These are phyloP conservation scores for Passer domesticus DNA, from an alignment of 2,113 vertebrate genomes.

Conservation along the genomic window DNA sequence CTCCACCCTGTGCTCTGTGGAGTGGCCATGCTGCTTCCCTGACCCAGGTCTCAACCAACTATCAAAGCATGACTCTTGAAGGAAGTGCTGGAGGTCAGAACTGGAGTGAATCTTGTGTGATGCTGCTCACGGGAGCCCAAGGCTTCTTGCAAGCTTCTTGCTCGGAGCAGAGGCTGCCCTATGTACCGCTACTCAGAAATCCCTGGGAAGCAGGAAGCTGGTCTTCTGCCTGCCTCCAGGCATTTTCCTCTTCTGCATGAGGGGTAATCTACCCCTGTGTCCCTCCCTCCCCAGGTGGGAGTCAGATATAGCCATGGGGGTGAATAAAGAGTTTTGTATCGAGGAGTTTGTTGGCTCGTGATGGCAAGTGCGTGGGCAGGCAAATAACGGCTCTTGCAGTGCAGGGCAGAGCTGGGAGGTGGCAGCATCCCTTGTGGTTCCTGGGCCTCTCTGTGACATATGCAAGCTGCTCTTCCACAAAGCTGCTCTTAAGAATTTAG, in stretches of 20 bases:
- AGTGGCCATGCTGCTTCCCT: not conserved
- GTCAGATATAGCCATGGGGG: not conserved
- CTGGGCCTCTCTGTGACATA: not conserved
- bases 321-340: not conserved
- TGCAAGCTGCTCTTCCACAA: not conserved
- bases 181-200: not conserved
- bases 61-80: not conserved
- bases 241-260: not conserved
- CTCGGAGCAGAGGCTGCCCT: not conserved
- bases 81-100: not conserved
- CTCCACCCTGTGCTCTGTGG: not conserved
- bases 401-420: not conserved
- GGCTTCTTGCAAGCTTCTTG: not conserved
- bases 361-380: constrained; percentile 19
- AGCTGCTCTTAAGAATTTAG: constrained; percentile 10
- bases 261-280: not conserved
- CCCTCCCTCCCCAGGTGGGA: not conserved
- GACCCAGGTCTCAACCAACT: not conserved
- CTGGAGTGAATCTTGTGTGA: not conserved
- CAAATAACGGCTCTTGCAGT: constrained; percentile 14
- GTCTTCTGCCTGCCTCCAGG: not conserved
- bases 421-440: constrained; percentile 28
- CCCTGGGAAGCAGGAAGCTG: not conserved
- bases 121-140: accelerated
- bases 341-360: not conserved